A percentile compares a stretch with the other conserved stretches of the same genome.
Evolutionary conservation across 2,797 vertebrate species (phyloP).

Genomic region (Odontamblyopus rebecca): DNA sequence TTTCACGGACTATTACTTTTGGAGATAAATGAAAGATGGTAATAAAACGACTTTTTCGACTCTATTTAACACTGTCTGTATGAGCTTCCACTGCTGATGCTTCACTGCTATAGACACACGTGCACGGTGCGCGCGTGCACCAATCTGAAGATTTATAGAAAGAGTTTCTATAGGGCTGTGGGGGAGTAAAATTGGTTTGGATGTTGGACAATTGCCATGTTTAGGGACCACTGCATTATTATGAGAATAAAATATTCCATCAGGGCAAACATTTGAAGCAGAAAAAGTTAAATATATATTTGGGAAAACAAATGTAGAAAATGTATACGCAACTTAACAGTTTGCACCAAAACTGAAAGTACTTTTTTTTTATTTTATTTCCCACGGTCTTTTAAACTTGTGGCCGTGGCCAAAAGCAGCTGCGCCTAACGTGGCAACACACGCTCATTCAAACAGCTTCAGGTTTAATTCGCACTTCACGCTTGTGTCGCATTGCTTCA

Average conservation of each 20-base stretch:
- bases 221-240: slow-evolving; percentile 14
- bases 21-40: slow-evolving; percentile 84
- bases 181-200: slow-evolving; percentile 51
- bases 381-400: slow-evolving; percentile 7
- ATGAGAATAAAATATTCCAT: slow-evolving; percentile 3
- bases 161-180: slow-evolving; percentile 50
- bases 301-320: slow-evolving; percentile 1
- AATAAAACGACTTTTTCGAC: slow-evolving; percentile 88
- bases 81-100: slow-evolving; percentile 66
- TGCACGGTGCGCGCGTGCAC: slow-evolving; percentile 44
- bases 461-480: slow-evolving; percentile 40
- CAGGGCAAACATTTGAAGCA: slow-evolving; percentile 21
- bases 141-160: slow-evolving; percentile 49
- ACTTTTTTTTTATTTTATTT: slow-evolving; percentile 17
- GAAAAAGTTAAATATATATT: slow-evolving; percentile 11
- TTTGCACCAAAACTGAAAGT: not conserved
- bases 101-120: slow-evolving; percentile 54
- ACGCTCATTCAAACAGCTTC: slow-evolving; percentile 22
- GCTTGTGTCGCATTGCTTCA: slow-evolving; percentile 38
- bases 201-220: slow-evolving; percentile 32
- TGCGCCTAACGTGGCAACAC: slow-evolving; percentile 18
- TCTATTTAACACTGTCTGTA: slow-evolving; percentile 82
- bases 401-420: slow-evolving; percentile 7
- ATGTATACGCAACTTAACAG: not conserved
- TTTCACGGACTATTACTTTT: slow-evolving; percentile 86